phyloP scores from a whole-genome alignment of 2,113 vertebrate genomes.

The Cebus imitator region DNA sequence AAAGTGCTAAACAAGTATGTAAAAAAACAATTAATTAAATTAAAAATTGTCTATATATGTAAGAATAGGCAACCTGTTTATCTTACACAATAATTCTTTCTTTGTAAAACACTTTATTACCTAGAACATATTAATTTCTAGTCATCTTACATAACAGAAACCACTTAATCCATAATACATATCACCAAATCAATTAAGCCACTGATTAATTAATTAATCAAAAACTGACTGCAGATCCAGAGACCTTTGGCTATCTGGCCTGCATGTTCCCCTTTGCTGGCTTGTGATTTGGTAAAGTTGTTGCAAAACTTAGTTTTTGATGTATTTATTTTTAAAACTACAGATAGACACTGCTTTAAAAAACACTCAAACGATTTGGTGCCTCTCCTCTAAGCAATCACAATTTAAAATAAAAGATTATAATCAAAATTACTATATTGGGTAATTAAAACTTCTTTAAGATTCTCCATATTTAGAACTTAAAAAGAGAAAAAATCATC shows the following conservation, averaged over 20 bases:
- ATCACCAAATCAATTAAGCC: not conserved
- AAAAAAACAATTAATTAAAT: no score
- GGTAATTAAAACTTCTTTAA: not conserved
- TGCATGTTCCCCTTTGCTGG: not conserved
- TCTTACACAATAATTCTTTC: not conserved
- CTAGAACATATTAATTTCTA: not conserved
- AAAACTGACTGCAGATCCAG: not conserved
- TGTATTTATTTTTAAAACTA: constrained; percentile 30
- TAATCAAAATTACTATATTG: not conserved
- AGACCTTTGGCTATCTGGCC: not conserved
- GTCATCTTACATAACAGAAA: not conserved
- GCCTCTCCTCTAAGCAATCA: not conserved
- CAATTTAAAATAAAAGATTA: constrained; percentile 2
- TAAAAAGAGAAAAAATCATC: constrained; percentile 12
- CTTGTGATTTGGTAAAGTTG: not conserved
- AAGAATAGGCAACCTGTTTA: not conserved
- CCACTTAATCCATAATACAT: not conserved
- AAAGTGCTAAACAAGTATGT: no score
- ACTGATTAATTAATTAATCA: not conserved
- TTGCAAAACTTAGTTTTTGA: not conserved
- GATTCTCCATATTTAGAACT: not conserved
- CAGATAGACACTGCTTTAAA: not conserved
- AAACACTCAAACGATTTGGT: not conserved
- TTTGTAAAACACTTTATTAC: not conserved
- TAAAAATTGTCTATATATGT: not conserved